phyloP scores from a whole-genome alignment of 2,888 invertebrate species.

The Idaea straminata region DNA sequence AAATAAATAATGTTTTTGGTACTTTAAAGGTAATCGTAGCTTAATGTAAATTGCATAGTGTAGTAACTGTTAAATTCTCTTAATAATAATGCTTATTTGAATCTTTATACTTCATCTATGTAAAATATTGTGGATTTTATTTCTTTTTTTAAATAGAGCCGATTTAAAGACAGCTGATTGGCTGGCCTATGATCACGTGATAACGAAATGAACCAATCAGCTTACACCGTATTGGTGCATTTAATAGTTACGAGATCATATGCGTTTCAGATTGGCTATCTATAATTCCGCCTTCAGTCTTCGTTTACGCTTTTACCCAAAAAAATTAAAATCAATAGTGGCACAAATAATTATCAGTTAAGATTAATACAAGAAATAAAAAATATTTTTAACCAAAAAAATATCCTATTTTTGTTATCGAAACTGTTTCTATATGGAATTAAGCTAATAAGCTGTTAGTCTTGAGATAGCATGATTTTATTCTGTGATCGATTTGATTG shows the following conservation, averaged over 20 bases:
- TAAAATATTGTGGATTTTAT: conserved; percentile 39
- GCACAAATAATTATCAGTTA: conserved; percentile 62
- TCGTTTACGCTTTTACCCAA: conserved; percentile 22
- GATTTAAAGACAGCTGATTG: background rate
- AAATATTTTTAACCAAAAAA: conserved; percentile 66
- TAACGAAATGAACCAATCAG: background rate
- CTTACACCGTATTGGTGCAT: background rate
- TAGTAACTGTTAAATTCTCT: conserved; percentile 20
- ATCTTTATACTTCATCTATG: conserved; percentile 34
- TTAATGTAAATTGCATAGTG: conserved; percentile 51
- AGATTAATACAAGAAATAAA: conserved; percentile 53
- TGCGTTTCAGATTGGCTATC: background rate
- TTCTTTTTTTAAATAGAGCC: background rate
- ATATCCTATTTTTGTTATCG: conserved; percentile 70
- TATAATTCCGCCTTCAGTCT: conserved; percentile 12
- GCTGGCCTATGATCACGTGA: background rate
- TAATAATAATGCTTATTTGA: conserved; percentile 21
- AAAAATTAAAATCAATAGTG: conserved; percentile 33
- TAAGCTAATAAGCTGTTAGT: conserved; percentile 48
- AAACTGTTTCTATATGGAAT: conserved; percentile 53
- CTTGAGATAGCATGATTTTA: conserved; percentile 56
- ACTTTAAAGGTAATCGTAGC: conserved; percentile 35
- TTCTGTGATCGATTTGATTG: conserved; percentile 65
- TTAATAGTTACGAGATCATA: conserved; percentile 10
- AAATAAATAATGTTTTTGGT: conserved; percentile 30